Conservation (phyloP, 2,888 invertebrate genomes). For the Pachymerium ferrugineum region DNA sequence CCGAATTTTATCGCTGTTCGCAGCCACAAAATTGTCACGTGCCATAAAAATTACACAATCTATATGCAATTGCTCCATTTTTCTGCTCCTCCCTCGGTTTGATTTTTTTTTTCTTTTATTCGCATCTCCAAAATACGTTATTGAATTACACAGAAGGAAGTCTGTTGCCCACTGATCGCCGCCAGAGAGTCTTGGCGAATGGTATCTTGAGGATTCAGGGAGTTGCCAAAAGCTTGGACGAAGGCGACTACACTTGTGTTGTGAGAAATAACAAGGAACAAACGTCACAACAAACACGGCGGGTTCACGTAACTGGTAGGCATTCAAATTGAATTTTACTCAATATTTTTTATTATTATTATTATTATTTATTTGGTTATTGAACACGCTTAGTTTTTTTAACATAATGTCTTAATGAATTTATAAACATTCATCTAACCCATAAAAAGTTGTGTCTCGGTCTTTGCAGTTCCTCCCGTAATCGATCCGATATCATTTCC, state of each 20-base stretch:
- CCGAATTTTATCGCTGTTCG: not conserved
- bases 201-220: slow-evolving; percentile 91
- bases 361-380: not conserved
- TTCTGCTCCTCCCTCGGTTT: too few relatives aligned
- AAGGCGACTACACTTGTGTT: slow-evolving; percentile 89
- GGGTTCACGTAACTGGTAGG: slow-evolving; percentile 94
- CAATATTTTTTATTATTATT: not conserved
- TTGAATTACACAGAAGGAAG: slow-evolving; percentile 62
- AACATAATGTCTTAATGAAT: too few relatives aligned
- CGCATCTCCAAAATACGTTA: not conserved
- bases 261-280: slow-evolving; percentile 90
- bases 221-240: slow-evolving; percentile 84
- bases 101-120: not conserved
- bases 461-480: slow-evolving; percentile 35
- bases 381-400: too few relatives aligned
- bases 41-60: too few relatives aligned
- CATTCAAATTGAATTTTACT: not conserved
- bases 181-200: slow-evolving; percentile 88
- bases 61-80: too few relatives aligned
- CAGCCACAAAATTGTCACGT: not conserved
- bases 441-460: slow-evolving; percentile 18
- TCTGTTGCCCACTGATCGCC: slow-evolving; percentile 84
- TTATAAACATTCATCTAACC: not conserved
- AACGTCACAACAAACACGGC: slow-evolving; percentile 76
- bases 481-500: slow-evolving; percentile 37